phyloP scores from a whole-genome alignment of 37 sponge, comb jelly and placozoan genomes.

The Hexactinellida sp. region DNA sequence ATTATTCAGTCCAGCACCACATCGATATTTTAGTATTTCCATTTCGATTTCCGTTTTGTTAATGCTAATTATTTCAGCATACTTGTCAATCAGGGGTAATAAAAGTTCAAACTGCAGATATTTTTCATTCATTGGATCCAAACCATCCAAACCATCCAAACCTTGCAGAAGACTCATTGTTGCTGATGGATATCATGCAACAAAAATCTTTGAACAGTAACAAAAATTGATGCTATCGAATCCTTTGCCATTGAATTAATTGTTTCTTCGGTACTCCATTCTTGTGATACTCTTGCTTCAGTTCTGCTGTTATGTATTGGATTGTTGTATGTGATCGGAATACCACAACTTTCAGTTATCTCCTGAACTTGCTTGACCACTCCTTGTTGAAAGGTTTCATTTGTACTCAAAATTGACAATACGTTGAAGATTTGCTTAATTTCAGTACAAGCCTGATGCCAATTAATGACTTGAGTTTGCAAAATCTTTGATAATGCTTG shows the following conservation, averaged over 20 bases:
- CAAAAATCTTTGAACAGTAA: neutral
- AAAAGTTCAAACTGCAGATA: neutral
- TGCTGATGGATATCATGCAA: neutral
- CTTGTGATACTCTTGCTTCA: neutral
- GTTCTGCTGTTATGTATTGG: neutral
- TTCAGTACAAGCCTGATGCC: neutral
- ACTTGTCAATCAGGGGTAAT: neutral
- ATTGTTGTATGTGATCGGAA: neutral
- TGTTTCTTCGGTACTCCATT: neutral
- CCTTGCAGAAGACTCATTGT: neutral
- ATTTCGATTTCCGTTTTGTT: neutral
- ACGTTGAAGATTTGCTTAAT: neutral
- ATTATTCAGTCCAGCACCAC: neutral
- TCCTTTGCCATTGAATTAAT: neutral
- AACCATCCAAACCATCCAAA: neutral
- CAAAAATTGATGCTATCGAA: neutral
- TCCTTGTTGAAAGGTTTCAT: neutral
- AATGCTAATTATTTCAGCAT: neutral
- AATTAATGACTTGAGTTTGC: neutral
- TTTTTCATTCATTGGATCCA: neutral
- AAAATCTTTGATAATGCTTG: neutral
- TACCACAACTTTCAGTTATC: neutral
- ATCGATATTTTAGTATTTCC: neutral
- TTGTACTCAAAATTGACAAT: neutral
- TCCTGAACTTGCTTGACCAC: neutral